A percentile compares a stretch with the other conserved stretches of the same genome.
These are phyloP conservation scores for Heptranchias perlo DNA, from an alignment of 2,113 vertebrate genomes.

Conservation along the genomic window DNA sequence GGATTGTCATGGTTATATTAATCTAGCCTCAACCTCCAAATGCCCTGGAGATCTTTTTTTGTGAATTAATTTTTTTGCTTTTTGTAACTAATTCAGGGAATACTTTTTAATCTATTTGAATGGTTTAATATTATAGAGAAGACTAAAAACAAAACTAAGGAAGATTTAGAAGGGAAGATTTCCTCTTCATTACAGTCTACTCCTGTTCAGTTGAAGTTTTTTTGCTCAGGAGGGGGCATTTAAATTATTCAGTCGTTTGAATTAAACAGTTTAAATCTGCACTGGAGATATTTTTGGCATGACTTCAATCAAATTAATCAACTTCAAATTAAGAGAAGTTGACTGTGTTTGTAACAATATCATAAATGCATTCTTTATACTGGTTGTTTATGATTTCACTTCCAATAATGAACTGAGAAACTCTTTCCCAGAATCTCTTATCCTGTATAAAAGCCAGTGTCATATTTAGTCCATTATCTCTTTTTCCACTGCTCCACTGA, in stretches of 20 bases:
- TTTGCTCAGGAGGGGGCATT: not conserved
- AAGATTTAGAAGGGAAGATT: no score
- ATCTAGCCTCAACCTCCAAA: no score
- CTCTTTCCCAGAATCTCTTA: not conserved
- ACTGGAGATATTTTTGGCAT: not conserved
- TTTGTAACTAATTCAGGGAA: no score
- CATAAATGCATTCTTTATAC: no score
- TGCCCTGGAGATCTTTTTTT: no score
- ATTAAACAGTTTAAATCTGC: not conserved
- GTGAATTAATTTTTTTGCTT: no score
- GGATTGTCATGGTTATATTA: no score
- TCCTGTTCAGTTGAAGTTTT: not conserved
- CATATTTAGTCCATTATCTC: not conserved
- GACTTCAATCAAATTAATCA: not conserved
- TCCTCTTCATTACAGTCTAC: not conserved
- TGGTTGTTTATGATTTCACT: not conserved
- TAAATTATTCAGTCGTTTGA: not conserved
- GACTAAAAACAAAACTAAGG: no score
- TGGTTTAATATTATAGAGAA: not conserved
- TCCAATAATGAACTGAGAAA: not conserved
- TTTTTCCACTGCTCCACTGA: not conserved
- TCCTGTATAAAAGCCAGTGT: not conserved
- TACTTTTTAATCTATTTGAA: not conserved
- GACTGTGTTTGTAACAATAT: not conserved
- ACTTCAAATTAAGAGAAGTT: not conserved